Base-by-base conservation (phyloP, 2,797 vertebrate species). In the Halcyon leucocephala region DNA sequence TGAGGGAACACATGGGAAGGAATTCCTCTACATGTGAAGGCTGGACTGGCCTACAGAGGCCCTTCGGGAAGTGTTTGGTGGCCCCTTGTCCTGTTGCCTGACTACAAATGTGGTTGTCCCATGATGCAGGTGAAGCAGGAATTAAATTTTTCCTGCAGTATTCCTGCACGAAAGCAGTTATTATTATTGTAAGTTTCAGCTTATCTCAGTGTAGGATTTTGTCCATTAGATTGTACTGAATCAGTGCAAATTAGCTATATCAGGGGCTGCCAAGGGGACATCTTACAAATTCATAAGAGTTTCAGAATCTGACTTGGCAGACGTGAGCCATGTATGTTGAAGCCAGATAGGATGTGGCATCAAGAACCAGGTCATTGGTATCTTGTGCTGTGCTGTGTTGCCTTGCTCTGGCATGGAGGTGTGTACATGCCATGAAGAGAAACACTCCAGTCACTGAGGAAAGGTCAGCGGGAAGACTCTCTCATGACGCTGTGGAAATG, bases 331-430 rank as follows among this genome's bases (percentile, higher is more conserved):
- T 22, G 16, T 24, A 5, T 18, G 22, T 1, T 51, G 61, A 70
- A 39, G 35, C 19, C 60, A 87, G 0, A 19, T 49, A 80, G 74
- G n/a, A 3, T 74, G 13, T 4, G 10, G 69, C 22, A 41, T 33
- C 37, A 48, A 24, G 42, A 88, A 1, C 24, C 3, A 8, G 29
- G 9, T 35, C 25, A 61, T 21, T 3, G 6, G 9, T 42, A 3
- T 26, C 58, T 60, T 49, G 25, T 49, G 24, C 33, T 2, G 1
- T 1, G 1, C 33, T 2, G 1, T 1, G 1, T 21, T 81, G 42
- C 37, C 71, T 76, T 78, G 31, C 62, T 57, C 41, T 69, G 58
- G 20, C 8, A 0, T 13, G 17, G 55, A 64, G 51, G 5, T 25
- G 2, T 12, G 14, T 24, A 6, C 7, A 0, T 35, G 26, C 42